Base-by-base conservation (phyloP, 2,113 vertebrate genomes). In the Crotalus horridus region DNA sequence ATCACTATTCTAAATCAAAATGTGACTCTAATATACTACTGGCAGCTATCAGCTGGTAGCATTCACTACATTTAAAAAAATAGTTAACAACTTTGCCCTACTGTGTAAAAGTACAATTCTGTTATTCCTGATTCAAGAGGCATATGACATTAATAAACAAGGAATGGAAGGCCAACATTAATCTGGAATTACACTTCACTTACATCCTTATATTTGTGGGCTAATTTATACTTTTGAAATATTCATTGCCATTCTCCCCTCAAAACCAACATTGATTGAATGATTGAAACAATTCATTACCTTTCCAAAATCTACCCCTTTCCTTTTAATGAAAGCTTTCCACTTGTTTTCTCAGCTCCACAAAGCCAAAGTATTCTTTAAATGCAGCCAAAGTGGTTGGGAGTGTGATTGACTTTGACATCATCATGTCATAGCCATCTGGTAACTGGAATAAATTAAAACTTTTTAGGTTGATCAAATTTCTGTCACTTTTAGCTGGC, bases 361-460 rank as follows among this genome's bases (percentile, higher is more conserved):
- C 4, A 88, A 33, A 92, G 4, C 81, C 86, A 48, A 94, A 94
- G 23, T 6, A 12, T 33, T 93, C 93, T 93, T 85, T 53, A 54
- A 56, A 90, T 94, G 86, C 55, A 61, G 26, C 12, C 12, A n/a
- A 69, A 93, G 88, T 46, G 61, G 53, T 90, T 74, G 24, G 33
- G 51, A 91, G 17, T 88, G 81, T 61, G 91, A 95, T 5, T 21
- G 93, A 64, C 85, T 39, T 33, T 92, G 29, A 58, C 8, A 33
- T 69, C 91, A 92, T 43, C 88, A 94, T 39, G 24, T 81, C 0
- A 2, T 33, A 93, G 74, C 59, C 91, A 69, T 58, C 91, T 10
- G 54, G 59, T 87, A 92, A 95, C 3, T 94, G 88, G 46, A 95
- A 93, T 54, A 74, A 85, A 61, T 92, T 93, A 13, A 88, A 95